Evolutionary conservation across 2,888 invertebrate genomes (phyloP).

Genomic region (Acleris holmiana): DNA sequence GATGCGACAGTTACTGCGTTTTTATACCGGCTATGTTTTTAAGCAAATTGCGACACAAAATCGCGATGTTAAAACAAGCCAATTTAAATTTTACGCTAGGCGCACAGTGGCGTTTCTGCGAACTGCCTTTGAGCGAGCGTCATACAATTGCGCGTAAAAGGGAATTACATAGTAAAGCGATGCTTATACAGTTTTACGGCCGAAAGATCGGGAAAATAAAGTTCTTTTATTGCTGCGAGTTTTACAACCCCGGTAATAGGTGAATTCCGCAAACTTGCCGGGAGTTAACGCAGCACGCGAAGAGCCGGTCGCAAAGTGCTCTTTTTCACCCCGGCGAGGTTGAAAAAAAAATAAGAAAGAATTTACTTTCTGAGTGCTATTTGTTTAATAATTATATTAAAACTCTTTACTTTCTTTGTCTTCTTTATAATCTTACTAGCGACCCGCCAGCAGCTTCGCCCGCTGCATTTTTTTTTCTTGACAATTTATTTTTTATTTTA

Average conservation of each 20-base stretch:
- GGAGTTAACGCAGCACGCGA: constrained; percentile 44
- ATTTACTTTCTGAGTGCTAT: too few relatives aligned
- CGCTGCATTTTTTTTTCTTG: too few relatives aligned
- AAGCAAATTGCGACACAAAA: neutral
- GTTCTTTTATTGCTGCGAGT: constrained; percentile 70
- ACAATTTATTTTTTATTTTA: too few relatives aligned
- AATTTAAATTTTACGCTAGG: constrained; percentile 61
- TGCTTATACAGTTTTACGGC: constrained; percentile 67
- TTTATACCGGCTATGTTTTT: neutral
- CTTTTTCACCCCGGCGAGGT: constrained; percentile 17
- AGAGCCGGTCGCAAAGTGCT: constrained; percentile 17
- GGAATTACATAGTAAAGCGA: constrained; percentile 71
- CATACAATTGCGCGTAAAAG: constrained; percentile 62
- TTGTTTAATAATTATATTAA: too few relatives aligned
- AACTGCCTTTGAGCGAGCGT: constrained; percentile 57
- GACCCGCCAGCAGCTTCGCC: too few relatives aligned
- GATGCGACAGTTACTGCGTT: too few relatives aligned
- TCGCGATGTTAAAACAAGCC: constrained; percentile 51
- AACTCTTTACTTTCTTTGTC: neutral
- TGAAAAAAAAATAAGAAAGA: neutral
- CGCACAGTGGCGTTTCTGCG: constrained; percentile 39
- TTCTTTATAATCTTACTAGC: neutral
- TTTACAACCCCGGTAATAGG: constrained; percentile 68
- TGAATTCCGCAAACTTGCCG: constrained; percentile 58
- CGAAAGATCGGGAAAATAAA: constrained; percentile 71